Percentiles rank a stretch among this genome's conserved stretches.
Conservation (phyloP, 2,113 vertebrate species). For the Bubo bubo region DNA sequence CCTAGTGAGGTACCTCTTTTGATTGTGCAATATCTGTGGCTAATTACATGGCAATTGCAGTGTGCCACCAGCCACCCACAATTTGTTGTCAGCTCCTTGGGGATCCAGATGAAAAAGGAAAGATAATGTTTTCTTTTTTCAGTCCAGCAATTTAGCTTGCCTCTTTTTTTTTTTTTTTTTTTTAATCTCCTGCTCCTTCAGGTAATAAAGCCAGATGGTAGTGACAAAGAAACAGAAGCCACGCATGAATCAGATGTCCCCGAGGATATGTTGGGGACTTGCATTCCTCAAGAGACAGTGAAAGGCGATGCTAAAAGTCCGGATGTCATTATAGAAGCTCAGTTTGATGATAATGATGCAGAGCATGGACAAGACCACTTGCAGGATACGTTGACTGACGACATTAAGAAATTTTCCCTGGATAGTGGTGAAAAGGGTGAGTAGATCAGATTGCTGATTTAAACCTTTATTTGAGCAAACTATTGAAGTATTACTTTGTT, state of each 20-base stretch:
- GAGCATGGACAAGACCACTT: slow-evolving; percentile 60
- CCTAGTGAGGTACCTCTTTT: background rate
- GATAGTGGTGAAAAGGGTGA: slow-evolving; percentile 66
- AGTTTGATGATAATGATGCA: slow-evolving; percentile 73
- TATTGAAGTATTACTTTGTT: slow-evolving; percentile 5
- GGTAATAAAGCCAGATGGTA: slow-evolving; percentile 83
- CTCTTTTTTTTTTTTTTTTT: background rate
- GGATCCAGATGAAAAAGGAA: slow-evolving; percentile 24
- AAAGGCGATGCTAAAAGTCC: slow-evolving; percentile 53
- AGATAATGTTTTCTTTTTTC: slow-evolving; percentile 31
- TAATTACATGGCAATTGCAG: background rate
- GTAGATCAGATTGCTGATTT: slow-evolving; percentile 33
- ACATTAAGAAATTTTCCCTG: slow-evolving; percentile 59
- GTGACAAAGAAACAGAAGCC: slow-evolving; percentile 79
- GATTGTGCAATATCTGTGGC: slow-evolving; percentile 12
- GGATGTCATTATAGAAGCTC: slow-evolving; percentile 80
- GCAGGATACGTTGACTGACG: slow-evolving; percentile 7
- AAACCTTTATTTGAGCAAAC: background rate
- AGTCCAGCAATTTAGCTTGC: slow-evolving; percentile 21
- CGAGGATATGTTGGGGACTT: slow-evolving; percentile 14
- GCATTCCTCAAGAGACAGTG: background rate
- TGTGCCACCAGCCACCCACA: slow-evolving; percentile 21
- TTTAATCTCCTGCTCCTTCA: slow-evolving; percentile 58
- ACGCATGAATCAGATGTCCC: slow-evolving; percentile 68
- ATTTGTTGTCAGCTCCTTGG: slow-evolving; percentile 33